Base-by-base conservation (phyloP, 2,888 invertebrate genomes). In the Sthenelais limicola region DNA sequence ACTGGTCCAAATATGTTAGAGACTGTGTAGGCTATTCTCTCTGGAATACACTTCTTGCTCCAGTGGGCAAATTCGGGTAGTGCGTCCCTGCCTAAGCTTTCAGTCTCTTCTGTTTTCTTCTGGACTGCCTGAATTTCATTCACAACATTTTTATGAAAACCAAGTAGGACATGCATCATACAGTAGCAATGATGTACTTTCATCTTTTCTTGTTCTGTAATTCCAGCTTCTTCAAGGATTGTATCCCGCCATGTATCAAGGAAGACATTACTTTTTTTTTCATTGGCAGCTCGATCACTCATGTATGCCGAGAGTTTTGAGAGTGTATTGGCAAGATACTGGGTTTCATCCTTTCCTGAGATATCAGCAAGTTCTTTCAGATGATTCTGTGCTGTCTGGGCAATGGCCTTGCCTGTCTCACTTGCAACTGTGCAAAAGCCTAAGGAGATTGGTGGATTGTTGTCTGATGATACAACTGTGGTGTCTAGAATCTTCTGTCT, bases 231-330 rank as follows among this genome's bases (percentile, higher is more conserved):
- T 3, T n/a, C 43, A 1, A 66, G 26, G 3, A 66, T 26, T 15
- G 15, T 24, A 3, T 35, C 43, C 3, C 66, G 35, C 66, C 66
- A 66, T 18, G 18, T 43, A 21, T 66, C 66, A 7, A 66, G 43
- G 4, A 66, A 24, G 7, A 18, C 15, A 21, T 66, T 66, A 26
- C 38, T 43, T 38, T 66, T 66, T 26, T 66, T 66, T 7, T 66
- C 66, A 38, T 66, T 66, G n/a, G n/a, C 24, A 3, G 66, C 66
- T 12, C 66, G n/a, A 26, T 66, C 66, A 43, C 66, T 66, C 66
- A 66, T 66, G 24, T 35, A 43, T 26, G 43, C 35, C 3, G n/a
- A 15, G 5, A 66, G 26, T 26, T 66, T 66, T 1, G 43, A 2
- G 3, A 66, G 43, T 7, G 24, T 3, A 30, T 28, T 28, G 4